phyloP scores from a whole-genome alignment of 2,113 vertebrate species.

The Colossoma macropomum region DNA sequence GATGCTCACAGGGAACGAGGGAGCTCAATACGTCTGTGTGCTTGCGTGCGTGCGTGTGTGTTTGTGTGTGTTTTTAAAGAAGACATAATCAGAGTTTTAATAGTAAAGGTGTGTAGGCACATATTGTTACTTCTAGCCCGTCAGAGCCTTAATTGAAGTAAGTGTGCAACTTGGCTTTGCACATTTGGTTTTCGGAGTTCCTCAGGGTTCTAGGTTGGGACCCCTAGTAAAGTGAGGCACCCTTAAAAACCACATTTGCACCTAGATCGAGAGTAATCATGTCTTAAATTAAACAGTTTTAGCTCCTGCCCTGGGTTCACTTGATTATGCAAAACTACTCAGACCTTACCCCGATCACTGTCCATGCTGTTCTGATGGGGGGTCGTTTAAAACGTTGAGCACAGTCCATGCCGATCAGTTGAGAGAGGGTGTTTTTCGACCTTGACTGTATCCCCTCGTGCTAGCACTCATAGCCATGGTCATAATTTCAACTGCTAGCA shows the following conservation, averaged over 20 bases:
- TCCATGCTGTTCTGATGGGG: background rate
- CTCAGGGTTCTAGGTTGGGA: constrained; percentile 64
- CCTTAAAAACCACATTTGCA: constrained; percentile 48
- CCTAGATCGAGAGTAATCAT: constrained; percentile 51
- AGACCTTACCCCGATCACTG: constrained; percentile 40
- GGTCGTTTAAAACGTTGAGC: background rate
- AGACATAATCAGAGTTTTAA: constrained; percentile 56
- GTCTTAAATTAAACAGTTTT: constrained; percentile 59
- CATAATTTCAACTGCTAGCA: constrained; percentile 44
- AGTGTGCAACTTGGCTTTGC: constrained; percentile 58
- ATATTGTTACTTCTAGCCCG: constrained; percentile 74
- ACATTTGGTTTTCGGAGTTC: constrained; percentile 60
- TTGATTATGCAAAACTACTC: constrained; percentile 73
- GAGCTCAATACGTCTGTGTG: constrained; percentile 57
- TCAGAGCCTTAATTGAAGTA: constrained; percentile 78
- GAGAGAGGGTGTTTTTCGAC: background rate
- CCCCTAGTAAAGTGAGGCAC: constrained; percentile 36
- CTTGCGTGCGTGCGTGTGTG: constrained; percentile 52
- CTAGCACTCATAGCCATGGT: constrained; percentile 37
- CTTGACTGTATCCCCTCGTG: constrained; percentile 13
- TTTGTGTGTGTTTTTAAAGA: constrained; percentile 62
- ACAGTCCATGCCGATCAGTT: constrained; percentile 16
- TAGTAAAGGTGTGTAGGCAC: constrained; percentile 64
- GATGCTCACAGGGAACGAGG: constrained; percentile 65
- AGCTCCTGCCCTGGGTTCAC: constrained; percentile 61